Base-by-base conservation (phyloP, 2,888 invertebrate genomes). In the Campoplex capitator region DNA sequence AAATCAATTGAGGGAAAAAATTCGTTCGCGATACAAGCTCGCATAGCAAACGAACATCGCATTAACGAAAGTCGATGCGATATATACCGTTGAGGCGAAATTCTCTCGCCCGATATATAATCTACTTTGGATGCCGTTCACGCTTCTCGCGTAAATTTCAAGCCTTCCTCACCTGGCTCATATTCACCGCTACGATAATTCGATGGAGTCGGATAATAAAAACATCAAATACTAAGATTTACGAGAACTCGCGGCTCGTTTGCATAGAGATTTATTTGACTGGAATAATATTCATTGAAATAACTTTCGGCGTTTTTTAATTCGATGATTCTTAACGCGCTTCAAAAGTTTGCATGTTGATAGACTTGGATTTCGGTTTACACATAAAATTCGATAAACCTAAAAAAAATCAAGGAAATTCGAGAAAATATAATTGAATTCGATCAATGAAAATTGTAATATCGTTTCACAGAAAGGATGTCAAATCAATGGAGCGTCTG, bases 401-500 rank as follows among this genome's bases (percentile, higher is more conserved):
- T 9, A 48, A 0, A 13, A 28, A 58, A 28, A 28, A 28, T 23
- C 23, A 23, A 11, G 11, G 13, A 28, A 28, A 13, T 11, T 7
- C 13, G 11, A 13, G 28, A 3, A 58, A 28, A 23, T 23, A 23
- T 23, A 23, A 23, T 23, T 23, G 23, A 23, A 23, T 38, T 45
- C 54, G 67, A 58, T 82, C 4, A 6, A n/a, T 38, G 0, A 58
- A 35, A 68, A 48, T 65, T 51, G 45, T 56, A 9, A 42, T 16
- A 48, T 48, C 28, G 45, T 32, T 82, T 86, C 79, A 75, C 75
- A 91, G 90, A 75, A 42, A 86, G 84, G 67, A 81, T 56, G 79
- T 89, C 32, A 85, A 89, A 79, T 83, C 87, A 45, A 90, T 92
- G 90, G 89, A 88, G 38, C 91, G 90, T 42, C 70, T 91, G 67